Evolutionary conservation across 2,888 invertebrate genomes (phyloP).

Genomic region (Drosophila histrio): DNA sequence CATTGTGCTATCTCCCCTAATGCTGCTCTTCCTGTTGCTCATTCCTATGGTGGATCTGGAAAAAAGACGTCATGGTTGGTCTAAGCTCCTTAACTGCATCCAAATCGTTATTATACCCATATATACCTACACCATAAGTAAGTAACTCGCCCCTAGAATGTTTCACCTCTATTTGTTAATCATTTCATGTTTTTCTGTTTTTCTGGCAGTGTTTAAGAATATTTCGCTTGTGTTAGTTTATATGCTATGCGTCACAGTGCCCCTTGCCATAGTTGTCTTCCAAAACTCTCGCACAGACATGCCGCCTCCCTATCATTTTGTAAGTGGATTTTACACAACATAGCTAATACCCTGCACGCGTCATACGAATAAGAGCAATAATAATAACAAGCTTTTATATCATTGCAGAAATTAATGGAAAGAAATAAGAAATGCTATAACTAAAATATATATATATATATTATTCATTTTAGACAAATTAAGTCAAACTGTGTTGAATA

Average conservation of each 20-base stretch:
- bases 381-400: no score
- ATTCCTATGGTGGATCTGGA: constrained; percentile 16
- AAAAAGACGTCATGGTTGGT: constrained; percentile 12
- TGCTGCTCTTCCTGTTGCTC: constrained; percentile 2
- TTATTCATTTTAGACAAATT: no score
- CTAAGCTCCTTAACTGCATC: constrained; percentile 20
- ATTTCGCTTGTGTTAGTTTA: neutral
- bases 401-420: no score
- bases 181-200: neutral
- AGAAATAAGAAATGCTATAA: no score
- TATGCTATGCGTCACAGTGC: constrained; percentile 2
- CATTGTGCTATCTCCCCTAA: constrained; percentile 1
- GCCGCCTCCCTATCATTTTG: constrained; percentile 18
- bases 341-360: neutral
- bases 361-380: neutral
- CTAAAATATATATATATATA: no score
- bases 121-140: neutral
- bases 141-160: neutral
- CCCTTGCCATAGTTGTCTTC: constrained; percentile 7
- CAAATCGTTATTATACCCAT: constrained; percentile 20
- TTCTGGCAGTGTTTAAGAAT: neutral
- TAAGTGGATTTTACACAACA: neutral
- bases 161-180: neutral
- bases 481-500: no score
- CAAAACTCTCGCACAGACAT: constrained; percentile 9